Conservation (phyloP, 2,113 vertebrate species). For the Malurus alboscapulatus region DNA sequence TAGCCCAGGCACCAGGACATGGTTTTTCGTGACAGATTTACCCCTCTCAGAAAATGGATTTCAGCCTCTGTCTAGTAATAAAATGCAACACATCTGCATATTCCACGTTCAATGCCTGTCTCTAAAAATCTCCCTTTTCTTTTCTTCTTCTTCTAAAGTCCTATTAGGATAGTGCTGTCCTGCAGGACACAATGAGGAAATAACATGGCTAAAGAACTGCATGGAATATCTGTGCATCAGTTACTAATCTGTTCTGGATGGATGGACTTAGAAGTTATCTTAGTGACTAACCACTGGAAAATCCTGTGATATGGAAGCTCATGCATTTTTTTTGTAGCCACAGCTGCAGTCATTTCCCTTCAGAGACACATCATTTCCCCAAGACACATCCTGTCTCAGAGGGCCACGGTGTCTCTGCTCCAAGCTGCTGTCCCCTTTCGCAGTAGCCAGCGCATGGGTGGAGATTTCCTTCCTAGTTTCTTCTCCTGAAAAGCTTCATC, state of each 20-base stretch:
- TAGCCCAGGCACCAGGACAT: background rate
- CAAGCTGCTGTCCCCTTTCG: conserved; percentile 25
- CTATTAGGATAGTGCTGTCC: background rate
- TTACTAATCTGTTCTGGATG: conserved; percentile 70
- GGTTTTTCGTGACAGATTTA: background rate
- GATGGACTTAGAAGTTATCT: conserved; percentile 73
- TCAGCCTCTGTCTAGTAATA: background rate
- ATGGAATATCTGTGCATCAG: conserved; percentile 58
- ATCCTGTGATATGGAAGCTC: conserved; percentile 67
- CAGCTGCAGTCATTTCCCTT: conserved; percentile 77
- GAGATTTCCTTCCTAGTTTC: conserved; percentile 73
- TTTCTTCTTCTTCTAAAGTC: background rate
- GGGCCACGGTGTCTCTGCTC: conserved; percentile 53
- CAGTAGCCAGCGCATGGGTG: conserved; percentile 41
- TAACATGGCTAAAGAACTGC: background rate
- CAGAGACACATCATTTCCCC: conserved; percentile 67
- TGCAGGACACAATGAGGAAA: background rate
- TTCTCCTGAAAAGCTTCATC: conserved; percentile 60
- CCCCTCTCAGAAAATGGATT: background rate
- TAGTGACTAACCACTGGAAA: conserved; percentile 74
- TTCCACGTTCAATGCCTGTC: background rate
- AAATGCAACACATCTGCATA: background rate
- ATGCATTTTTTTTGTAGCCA: conserved; percentile 35
- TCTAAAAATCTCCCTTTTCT: background rate
- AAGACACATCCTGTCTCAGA: conserved; percentile 74